Evolutionary conservation across 2,113 vertebrate species (phyloP), one percentile per base, ranked within the genome.

Genomic region (Strix uralensis): DNA sequence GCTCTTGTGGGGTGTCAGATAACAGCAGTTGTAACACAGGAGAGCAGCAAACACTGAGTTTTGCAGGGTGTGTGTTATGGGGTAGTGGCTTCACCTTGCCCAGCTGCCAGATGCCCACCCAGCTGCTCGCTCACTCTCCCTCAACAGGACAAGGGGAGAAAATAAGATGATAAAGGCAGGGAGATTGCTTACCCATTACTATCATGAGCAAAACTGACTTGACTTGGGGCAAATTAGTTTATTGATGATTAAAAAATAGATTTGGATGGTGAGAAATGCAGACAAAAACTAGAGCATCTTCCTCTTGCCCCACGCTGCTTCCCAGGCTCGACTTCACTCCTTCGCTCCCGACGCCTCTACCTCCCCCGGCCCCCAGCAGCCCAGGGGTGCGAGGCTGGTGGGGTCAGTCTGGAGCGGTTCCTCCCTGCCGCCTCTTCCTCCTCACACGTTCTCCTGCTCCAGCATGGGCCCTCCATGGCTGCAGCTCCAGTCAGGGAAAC

Each of bases 71-170:
- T 44, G 18, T 62, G 46, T 46, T 62, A 10, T 1, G 26, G 47
- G 17, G 38, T 42, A 17, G 7, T 25, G 49, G 17, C 13, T 16
- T 80, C 52, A 51, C 44, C 23, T 52, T 42, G 26, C 21, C 21
- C 1, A 7, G 27, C 55, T 70, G 79, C 47, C 29, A n/a, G 44
- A 10, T 1, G 12, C 8, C 22, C 11, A 29, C 10, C 17, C 34
- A 9, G 27, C 5, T 4, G 0, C 40, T 77, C 0, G 1, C 71
- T 55, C 38, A 5, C 30, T 69, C 8, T 3, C 42, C 26, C 38
- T 58, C 55, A 72, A 16, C 38, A 49, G 52, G 15, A 23, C 10
- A 29, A 10, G 21, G 22, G 29, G 15, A 42, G 20, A 36, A 78
- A 66, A 77, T 10, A 34, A 42, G 26, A 38, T 29, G 15, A 13